These are phyloP conservation scores for Netelia inedita DNA, from an alignment of 2,888 invertebrate genomes.

Conservation along the genomic window DNA sequence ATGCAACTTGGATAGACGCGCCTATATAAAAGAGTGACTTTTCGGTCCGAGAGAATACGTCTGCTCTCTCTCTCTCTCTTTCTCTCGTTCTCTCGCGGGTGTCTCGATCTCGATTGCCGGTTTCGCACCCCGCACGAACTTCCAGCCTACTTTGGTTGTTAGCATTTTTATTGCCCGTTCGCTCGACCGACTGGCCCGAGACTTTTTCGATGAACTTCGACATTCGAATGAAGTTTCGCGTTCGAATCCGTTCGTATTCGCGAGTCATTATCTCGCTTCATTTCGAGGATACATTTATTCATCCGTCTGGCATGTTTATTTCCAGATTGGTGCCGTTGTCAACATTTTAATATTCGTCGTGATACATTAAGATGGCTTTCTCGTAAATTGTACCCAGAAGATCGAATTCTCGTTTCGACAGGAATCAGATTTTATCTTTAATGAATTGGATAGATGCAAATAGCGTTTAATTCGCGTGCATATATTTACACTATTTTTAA, in stretches of 20 bases:
- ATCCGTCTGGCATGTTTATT: slow-evolving; percentile 1
- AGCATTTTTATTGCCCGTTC: slow-evolving; percentile 46
- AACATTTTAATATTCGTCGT: slow-evolving; percentile 20
- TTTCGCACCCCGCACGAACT: slow-evolving; percentile 57
- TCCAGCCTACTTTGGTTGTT: slow-evolving; percentile 45
- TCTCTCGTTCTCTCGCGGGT: too few relatives aligned
- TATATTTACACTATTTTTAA: slow-evolving; percentile 52
- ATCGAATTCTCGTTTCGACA: not conserved
- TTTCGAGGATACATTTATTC: slow-evolving; percentile 1
- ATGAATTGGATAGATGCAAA: not conserved
- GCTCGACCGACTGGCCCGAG: slow-evolving; percentile 1
- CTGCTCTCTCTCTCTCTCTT: not conserved
- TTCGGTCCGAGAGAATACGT: slow-evolving; percentile 24
- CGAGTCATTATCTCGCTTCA: slow-evolving; percentile 15
- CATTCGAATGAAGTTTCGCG: slow-evolving; percentile 6
- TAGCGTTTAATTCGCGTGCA: slow-evolving; percentile 43
- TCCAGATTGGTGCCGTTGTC: not conserved
- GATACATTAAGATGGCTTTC: slow-evolving; percentile 11
- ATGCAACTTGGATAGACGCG: slow-evolving; percentile 46
- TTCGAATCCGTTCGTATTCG: not conserved
- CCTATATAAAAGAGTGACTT: slow-evolving; percentile 29
- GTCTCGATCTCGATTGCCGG: slow-evolving; percentile 58
- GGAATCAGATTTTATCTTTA: slow-evolving; percentile 44
- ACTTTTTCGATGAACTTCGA: slow-evolving; percentile 37
- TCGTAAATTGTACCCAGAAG: not conserved